Conservation (phyloP, 2,113 vertebrate genomes). For the Dasyprocta punctata region DNA sequence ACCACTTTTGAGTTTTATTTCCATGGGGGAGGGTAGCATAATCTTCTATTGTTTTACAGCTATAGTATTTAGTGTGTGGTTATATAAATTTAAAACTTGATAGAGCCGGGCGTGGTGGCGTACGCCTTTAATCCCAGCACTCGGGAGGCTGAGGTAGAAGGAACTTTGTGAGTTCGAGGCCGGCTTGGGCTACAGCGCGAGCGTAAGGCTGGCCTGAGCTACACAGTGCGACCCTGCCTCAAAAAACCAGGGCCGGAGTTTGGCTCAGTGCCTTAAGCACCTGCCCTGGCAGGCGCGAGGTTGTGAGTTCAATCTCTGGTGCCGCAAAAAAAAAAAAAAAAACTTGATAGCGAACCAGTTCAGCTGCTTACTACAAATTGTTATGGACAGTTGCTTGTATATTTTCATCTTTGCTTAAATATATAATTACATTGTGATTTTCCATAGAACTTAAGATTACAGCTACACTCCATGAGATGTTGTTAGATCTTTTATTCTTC, state of each 20-base stretch:
- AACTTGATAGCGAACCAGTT: background rate
- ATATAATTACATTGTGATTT: slow-evolving; percentile 38
- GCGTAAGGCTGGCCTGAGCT: too few relatives aligned
- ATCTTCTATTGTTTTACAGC: background rate
- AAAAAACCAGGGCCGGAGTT: too few relatives aligned
- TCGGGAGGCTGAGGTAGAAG: too few relatives aligned
- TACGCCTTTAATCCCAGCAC: too few relatives aligned
- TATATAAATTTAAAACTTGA: background rate
- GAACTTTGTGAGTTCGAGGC: too few relatives aligned
- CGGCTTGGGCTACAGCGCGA: too few relatives aligned
- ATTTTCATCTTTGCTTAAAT: background rate
- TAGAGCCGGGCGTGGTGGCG: too few relatives aligned
- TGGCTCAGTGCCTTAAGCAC: too few relatives aligned
- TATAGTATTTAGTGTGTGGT: slow-evolving; percentile 20
- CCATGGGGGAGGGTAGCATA: background rate
- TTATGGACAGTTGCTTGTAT: background rate
- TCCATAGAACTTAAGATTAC: background rate
- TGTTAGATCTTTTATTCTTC: slow-evolving; percentile 18
- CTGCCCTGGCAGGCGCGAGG: too few relatives aligned
- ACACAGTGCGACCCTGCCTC: too few relatives aligned
- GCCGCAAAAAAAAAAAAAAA: too few relatives aligned
- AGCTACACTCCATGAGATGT: background rate
- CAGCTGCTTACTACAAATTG: background rate
- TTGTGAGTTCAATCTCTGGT: too few relatives aligned
- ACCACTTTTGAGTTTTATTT: background rate